Conservation (phyloP, 2,113 vertebrate species). For the Vimba vimba region DNA sequence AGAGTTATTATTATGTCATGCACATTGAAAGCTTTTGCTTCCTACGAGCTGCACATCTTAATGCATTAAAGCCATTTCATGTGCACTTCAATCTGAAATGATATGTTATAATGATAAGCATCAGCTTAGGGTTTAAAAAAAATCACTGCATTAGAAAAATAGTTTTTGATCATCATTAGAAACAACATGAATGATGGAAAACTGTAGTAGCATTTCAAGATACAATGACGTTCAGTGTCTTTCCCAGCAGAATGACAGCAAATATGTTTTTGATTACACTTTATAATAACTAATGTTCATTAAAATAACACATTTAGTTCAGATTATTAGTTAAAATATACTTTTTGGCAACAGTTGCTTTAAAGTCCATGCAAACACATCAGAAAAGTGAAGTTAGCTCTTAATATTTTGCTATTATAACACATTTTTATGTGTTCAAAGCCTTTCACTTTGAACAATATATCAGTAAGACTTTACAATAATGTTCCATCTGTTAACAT, state of each 20-base stretch:
- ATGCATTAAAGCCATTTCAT: constrained; percentile 11
- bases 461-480: too few relatives aligned
- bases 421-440: not conserved
- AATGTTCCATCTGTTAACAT: too few relatives aligned
- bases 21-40: constrained; percentile 7
- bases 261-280: not conserved
- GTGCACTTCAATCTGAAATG: constrained; percentile 14
- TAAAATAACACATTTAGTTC: not conserved
- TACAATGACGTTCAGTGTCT: not conserved
- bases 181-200: not conserved
- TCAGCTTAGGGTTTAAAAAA: constrained; percentile 1
- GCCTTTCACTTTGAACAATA: too few relatives aligned
- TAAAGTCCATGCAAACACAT: not conserved
- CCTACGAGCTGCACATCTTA: not conserved
- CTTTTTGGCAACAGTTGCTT: not conserved
- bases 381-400: not conserved
- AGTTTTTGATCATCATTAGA: not conserved
- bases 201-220: not conserved
- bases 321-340: too few relatives aligned
- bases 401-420: not conserved
- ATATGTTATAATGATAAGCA: constrained; percentile 1
- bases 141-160: constrained; percentile 18
- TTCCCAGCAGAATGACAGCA: too few relatives aligned
- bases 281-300: not conserved
- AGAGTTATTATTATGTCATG: not conserved